A percentile compares a stretch with the other conserved stretches of the same genome.
These are phyloP conservation scores for Noctuana brunneofusca DNA, from an alignment of 2,888 invertebrate genomes.

Conservation along the genomic window DNA sequence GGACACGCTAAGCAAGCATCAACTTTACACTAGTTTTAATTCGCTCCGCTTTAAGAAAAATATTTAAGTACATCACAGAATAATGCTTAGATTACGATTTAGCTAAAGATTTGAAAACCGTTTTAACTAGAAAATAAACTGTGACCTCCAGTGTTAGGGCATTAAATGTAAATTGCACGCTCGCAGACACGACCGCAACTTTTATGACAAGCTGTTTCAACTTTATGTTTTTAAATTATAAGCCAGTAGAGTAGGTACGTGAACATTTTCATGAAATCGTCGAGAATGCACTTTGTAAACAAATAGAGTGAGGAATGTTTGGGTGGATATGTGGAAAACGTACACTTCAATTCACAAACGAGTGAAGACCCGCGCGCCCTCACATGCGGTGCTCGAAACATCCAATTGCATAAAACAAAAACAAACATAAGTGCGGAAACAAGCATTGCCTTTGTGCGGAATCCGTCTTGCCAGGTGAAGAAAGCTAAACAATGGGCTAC, in stretches of 20 bases:
- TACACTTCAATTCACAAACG: constrained; percentile 69
- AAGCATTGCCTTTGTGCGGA: constrained; percentile 73
- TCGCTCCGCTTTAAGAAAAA: too few species aligned
- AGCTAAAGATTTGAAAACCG: constrained; percentile 1
- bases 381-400: constrained; percentile 67
- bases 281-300: constrained; percentile 21
- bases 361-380: constrained; percentile 59
- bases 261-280: constrained; percentile 25
- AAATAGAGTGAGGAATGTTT: constrained; percentile 31
- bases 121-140: constrained; percentile 14
- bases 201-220: constrained; percentile 53
- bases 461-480: constrained; percentile 77
- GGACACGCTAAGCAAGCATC: too few species aligned
- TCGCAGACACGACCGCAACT: constrained; percentile 48
- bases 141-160: constrained; percentile 53
- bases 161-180: constrained; percentile 64
- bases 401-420: constrained; percentile 80
- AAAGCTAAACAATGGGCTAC: constrained; percentile 77
- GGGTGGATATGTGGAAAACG: constrained; percentile 33
- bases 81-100: background rate
- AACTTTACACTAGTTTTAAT: too few species aligned
- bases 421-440: constrained; percentile 75
- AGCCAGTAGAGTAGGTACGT: constrained; percentile 21
- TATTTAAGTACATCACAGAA: too few species aligned
- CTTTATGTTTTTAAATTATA: constrained; percentile 54